Evolutionary conservation across 2,113 vertebrate species (phyloP), one percentile per base, ranked within the genome.

Genomic region (Deroptyus accipitrinus): DNA sequence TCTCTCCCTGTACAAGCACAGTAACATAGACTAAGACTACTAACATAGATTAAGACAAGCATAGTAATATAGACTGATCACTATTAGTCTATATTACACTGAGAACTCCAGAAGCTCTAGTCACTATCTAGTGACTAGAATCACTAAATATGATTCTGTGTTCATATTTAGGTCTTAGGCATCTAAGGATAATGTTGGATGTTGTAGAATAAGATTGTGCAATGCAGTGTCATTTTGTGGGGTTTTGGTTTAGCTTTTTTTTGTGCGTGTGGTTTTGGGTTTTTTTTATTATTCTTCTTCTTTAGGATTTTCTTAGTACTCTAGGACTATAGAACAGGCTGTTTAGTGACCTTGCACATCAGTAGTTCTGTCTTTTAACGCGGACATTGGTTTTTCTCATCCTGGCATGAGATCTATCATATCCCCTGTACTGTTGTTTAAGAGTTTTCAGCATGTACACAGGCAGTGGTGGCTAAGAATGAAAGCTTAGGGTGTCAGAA

Each of bases 341-440:
- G 54, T 72, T 70, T 92, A 93, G 55, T 93, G 54, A 91, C 70
- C 90, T 90, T 70, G 75, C 51, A 69, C 85, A 77, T 88, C 73
- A 91, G 61, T 90, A 85, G 61, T 86, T 91, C 78, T 95, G 54
- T 87, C 86, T 96, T 96, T 88, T 97, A 93, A 59, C 57, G 77
- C 2, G 2, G 86, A 77, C 59, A 96, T 85, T 64, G 77, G 83
- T 96, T 97, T 91, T 90, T 72, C 33, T 92, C 48, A 51, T 37
- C 69, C 91, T 86, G 82, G 57, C 44, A 84, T 83, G 44, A 85
- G 92, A 77, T 75, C 52, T 78, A 92, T 76, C 17, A 23, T 88
- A 70, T 17, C 24, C 92, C 48, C 74, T 83, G 70, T 68, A 75
- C 88, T 87, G 54, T 37, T 90, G 42, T 49, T 19, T 94, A 13